phyloP scores from a whole-genome alignment of 2,113 vertebrate species.

The Alaudala cheleensis region DNA sequence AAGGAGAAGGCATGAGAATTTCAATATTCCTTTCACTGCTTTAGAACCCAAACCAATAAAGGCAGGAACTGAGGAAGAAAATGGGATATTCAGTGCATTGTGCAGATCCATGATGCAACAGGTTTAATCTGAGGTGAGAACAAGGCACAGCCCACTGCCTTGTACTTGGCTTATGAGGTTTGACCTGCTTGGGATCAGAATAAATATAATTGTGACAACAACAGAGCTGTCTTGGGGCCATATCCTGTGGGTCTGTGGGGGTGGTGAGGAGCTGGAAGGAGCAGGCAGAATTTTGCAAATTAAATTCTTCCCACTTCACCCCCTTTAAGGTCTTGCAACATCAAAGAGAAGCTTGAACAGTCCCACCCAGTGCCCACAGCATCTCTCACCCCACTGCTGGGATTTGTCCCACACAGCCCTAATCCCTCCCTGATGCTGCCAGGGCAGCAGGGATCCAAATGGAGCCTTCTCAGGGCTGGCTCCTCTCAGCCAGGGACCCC shows the following conservation, averaged over 20 bases:
- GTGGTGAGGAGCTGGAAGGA: not conserved
- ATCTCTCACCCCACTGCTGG: not conserved
- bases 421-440: not conserved
- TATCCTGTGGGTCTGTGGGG: rapidly evolving
- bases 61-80: not conserved
- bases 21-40: not conserved
- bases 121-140: not conserved
- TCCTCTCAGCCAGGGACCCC: not conserved
- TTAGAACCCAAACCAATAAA: not conserved
- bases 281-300: not conserved
- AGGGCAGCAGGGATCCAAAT: not conserved
- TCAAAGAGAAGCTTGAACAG: not conserved
- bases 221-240: not conserved
- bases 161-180: not conserved
- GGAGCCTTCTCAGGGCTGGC: not conserved
- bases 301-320: not conserved
- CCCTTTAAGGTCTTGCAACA: not conserved
- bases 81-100: not conserved
- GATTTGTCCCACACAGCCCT: not conserved
- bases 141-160: not conserved
- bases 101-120: not conserved
- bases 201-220: rapidly evolving
- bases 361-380: not conserved
- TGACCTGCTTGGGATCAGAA: not conserved
- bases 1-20: not conserved